phyloP scores from a whole-genome alignment of 2,888 invertebrate species.

The Acanthococcus lagerstroemiae region DNA sequence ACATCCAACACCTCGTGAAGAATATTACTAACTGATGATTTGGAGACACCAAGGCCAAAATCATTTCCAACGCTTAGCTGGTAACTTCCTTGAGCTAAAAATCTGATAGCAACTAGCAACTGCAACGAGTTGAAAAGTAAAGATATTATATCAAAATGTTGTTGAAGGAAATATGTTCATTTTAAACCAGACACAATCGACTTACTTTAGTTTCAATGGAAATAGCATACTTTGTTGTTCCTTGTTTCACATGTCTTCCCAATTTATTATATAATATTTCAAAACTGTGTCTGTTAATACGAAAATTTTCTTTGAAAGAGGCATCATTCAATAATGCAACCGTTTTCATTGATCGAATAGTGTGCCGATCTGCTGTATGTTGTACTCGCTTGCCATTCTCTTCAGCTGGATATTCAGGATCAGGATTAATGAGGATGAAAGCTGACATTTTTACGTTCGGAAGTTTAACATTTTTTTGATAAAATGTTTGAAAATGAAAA shows the following conservation, averaged over 20 bases:
- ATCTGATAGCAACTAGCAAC: constrained; percentile 1
- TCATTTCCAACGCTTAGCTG: not conserved
- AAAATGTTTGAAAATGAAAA: too few species aligned
- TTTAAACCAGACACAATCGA: not conserved
- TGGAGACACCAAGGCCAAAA: not conserved
- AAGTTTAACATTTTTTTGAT: too few species aligned
- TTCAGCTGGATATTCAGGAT: not conserved
- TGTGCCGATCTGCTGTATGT: not conserved
- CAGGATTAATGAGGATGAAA: too few species aligned
- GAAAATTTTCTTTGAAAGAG: not conserved
- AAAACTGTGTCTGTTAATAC: not conserved
- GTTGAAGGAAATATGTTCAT: not conserved
- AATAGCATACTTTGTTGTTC: not conserved
- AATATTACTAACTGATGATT: constrained; percentile 9
- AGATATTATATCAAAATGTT: not conserved
- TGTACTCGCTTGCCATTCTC: not conserved
- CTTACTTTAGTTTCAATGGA: not conserved
- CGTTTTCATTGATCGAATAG: not conserved
- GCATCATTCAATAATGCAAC: not conserved
- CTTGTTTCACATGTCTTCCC: not conserved
- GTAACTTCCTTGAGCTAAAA: constrained; percentile 3
- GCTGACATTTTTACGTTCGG: too few species aligned
- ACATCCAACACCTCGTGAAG: constrained; percentile 16
- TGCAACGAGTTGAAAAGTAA: not conserved
- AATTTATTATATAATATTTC: not conserved